Base-by-base conservation (phyloP, 2,113 vertebrate genomes). In the Choloepus hoffmanni region DNA sequence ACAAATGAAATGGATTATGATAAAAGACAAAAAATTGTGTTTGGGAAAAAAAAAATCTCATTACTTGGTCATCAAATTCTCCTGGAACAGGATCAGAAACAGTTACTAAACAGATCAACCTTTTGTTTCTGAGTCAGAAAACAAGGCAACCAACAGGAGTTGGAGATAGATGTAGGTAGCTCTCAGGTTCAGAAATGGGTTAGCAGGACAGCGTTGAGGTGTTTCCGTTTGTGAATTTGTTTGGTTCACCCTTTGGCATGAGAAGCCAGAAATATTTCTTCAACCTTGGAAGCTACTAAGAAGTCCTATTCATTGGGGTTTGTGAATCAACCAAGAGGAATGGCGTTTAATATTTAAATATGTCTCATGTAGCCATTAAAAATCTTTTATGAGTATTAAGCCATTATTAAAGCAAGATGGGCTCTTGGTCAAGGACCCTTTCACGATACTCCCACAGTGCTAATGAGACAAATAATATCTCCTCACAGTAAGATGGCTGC, bases 291-390 rank as follows among this genome's bases (percentile, higher is more conserved):
- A 94, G 92, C 9, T 0, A 55, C 10, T 15, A 95, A 95, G 88
- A 84, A 97, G 86, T 74, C 90, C 70, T 89, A 72, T 86, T 95
- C 92, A 60, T 79, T 89, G 90, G 94, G 58, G 95, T 73, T 97
- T 87, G 79, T 97, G 97, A 97, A 94, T 97, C 97, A 96, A 96
- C 97, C 78, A 84, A 89, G 88, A 97, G 85, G 97, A 95, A 97
- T 97, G 96, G 92, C 14, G 9, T 95, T 97, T 97, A 94, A 97
- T 97, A 94, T 95, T 95, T 97, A 97, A 96, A 97, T 97, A 95
- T 87, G 95, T 92, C 94, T 98, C 97, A 96, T 98, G 95, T 96
- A 97, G 95, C 96, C 94, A 97, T 97, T 97, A 96, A 97, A 98
- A 97, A 43, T 90, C 92, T 97, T 97, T 98, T 97, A 97, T 7